Conservation (phyloP, 2,797 vertebrate species). For the Orestias chungarensis region DNA sequence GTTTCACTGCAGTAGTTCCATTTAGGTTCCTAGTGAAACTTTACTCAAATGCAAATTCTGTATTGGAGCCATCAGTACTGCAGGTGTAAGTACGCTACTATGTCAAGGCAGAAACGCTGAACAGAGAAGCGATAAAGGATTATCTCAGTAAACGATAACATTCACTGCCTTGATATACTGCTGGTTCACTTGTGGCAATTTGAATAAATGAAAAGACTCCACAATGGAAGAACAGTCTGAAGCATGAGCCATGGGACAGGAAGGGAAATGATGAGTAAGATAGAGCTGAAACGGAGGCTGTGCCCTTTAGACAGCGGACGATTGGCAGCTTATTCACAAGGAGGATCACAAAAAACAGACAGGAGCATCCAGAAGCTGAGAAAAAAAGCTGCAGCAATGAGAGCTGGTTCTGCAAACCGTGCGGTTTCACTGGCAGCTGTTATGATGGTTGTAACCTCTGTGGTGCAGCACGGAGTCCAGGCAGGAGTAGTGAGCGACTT, state of each 20-base stretch:
- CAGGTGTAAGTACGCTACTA: background rate
- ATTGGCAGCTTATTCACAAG: constrained; percentile 4
- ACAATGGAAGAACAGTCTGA: constrained; percentile 45
- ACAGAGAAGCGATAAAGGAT: constrained; percentile 24
- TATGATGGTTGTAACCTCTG: constrained; percentile 27
- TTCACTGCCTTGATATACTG: constrained; percentile 32
- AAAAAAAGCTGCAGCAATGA: constrained; percentile 33
- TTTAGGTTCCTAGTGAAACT: background rate
- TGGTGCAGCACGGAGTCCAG: constrained; percentile 22
- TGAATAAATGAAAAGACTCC: constrained; percentile 72
- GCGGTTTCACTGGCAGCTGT: constrained; percentile 17
- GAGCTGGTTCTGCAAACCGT: background rate
- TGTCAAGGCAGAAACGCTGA: background rate
- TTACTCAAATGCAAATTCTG: background rate
- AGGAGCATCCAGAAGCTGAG: background rate
- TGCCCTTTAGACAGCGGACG: constrained; percentile 16
- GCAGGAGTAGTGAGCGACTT: constrained; percentile 74
- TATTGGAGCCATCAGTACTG: background rate
- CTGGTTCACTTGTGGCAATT: constrained; percentile 31
- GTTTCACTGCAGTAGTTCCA: background rate
- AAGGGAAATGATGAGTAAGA: constrained; percentile 35
- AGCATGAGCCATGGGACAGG: constrained; percentile 22
- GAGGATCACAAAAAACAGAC: background rate
- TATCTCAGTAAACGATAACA: constrained; percentile 49
- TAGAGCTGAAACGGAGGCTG: constrained; percentile 31